These are phyloP conservation scores for Platerodrilus igneus DNA, from an alignment of 2,888 invertebrate genomes.

Conservation along the genomic window DNA sequence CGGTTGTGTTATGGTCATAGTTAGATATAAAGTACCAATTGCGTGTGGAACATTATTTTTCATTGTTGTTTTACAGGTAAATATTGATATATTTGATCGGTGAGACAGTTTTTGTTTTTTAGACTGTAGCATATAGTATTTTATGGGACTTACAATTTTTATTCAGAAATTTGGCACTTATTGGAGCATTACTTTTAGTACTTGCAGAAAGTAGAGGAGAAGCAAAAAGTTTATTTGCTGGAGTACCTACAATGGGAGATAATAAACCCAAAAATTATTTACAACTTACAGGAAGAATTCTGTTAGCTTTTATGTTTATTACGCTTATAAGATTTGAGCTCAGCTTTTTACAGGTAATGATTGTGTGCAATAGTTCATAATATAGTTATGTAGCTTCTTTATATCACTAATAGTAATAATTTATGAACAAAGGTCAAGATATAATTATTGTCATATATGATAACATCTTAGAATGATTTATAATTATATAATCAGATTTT, in stretches of 20 bases:
- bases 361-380: constrained; percentile 10
- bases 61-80: constrained; percentile 92
- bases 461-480: too few relatives aligned
- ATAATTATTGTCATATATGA: too few relatives aligned
- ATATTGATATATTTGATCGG: constrained; percentile 6
- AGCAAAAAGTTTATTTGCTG: constrained; percentile 92
- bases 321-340: constrained; percentile 92
- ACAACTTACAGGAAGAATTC: constrained; percentile 90
- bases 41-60: constrained; percentile 91
- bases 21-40: constrained; percentile 83
- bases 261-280: constrained; percentile 96
- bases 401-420: background rate
- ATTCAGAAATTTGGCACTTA: constrained; percentile 91
- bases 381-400: too few relatives aligned
- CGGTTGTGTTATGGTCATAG: constrained; percentile 94
- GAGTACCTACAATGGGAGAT: constrained; percentile 86
- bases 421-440: too few relatives aligned
- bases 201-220: constrained; percentile 94
- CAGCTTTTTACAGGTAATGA: constrained; percentile 78
- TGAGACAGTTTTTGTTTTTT: constrained; percentile 36
- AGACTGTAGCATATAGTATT: constrained; percentile 95
- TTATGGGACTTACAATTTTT: constrained; percentile 98
- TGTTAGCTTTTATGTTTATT: constrained; percentile 98
- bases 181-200: constrained; percentile 93
- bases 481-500: too few relatives aligned